Percentiles rank a stretch among this genome's conserved stretches.
Conservation (phyloP, 2,888 invertebrate species). For the Cryptus viduatorius region DNA sequence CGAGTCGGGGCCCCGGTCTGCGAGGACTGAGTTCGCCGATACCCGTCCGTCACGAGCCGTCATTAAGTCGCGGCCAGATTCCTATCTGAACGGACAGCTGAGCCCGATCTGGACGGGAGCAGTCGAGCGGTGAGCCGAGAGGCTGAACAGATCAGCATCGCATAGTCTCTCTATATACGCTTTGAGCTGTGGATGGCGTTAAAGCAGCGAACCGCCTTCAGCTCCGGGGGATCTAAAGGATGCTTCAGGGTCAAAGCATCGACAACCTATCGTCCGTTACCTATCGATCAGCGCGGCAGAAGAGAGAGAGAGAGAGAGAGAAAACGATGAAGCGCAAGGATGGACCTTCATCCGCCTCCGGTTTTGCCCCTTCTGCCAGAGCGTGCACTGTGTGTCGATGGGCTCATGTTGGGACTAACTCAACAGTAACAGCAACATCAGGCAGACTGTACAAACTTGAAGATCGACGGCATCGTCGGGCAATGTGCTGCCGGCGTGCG, state of each 20-base stretch:
- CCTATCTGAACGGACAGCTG: constrained; percentile 78
- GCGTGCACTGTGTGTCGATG: constrained; percentile 50
- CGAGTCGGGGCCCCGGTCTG: constrained; percentile 70
- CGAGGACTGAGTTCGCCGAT: constrained; percentile 70
- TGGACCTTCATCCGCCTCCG: constrained; percentile 45
- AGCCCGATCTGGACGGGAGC: constrained; percentile 75
- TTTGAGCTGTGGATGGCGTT: constrained; percentile 70
- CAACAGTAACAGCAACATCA: constrained; percentile 46
- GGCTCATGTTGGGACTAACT: constrained; percentile 35
- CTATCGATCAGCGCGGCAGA: constrained; percentile 80
- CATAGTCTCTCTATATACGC: constrained; percentile 5
- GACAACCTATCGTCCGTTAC: constrained; percentile 75
- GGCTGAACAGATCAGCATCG: constrained; percentile 48
- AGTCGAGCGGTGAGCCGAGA: constrained; percentile 61
- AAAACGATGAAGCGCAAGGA: constrained; percentile 55
- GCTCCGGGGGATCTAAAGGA: constrained; percentile 38
- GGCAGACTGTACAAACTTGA: not conserved
- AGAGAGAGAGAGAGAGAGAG: constrained; percentile 47
- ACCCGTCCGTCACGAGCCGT: constrained; percentile 81
- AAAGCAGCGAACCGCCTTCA: constrained; percentile 73
- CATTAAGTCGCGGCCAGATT: constrained; percentile 82
- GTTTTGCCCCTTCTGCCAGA: constrained; percentile 54
- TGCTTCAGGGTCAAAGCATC: constrained; percentile 79
- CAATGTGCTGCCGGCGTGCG: constrained; percentile 38
- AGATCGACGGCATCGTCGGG: constrained; percentile 35